Evolutionary conservation across 2,113 vertebrate genomes (phyloP), one percentile per base, ranked within the genome.

Genomic region (Ursus arctos): DNA sequence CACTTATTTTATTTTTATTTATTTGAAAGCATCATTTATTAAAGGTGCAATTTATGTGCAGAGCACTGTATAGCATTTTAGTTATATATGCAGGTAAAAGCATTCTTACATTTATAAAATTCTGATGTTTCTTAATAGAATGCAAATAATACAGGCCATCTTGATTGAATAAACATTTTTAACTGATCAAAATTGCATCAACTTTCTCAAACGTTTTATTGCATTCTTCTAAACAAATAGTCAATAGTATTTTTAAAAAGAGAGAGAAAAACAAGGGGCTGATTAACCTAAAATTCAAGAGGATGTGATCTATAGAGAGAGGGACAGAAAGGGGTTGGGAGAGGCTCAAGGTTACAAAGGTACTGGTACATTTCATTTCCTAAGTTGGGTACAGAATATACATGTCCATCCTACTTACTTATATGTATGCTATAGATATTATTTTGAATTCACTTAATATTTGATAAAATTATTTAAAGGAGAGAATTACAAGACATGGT

Each of bases 131-230:
- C 49, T 28, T 92, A 85, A 81, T 2, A 79, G 77, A 92, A n/a
- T 91, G n/a, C 24, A 91, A 74, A 96, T 49, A 67, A 86, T 59
- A 67, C 24, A 82, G 49, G 47, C 28, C 16, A n/a, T 92, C 53
- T 97, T 89, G 86, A 57, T 6, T 49, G n/a, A 89, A 83, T 74
- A 86, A 91, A 86, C 14, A 43, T 67, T 71, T 96, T 84, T 76
- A 94, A 94, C 16, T 55, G 9, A 91, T 95, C 15, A 88, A 90
- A 93, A 96, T 49, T 55, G 26, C 72, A 51, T 96, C 65, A 85
- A 67, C 61, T 97, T 95, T 82, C 77, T 86, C 51, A 87, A 94
- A 83, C 63, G 14, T 63, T 92, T 93, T 67, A 55, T 49, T 86
- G 6, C 61, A 49, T 86, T 95, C 93, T 84, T 33, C 61, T 80